These are phyloP conservation scores for Tetramorium alpestre DNA, from an alignment of 1,140 invertebrate genomes.

Conservation along the genomic window DNA sequence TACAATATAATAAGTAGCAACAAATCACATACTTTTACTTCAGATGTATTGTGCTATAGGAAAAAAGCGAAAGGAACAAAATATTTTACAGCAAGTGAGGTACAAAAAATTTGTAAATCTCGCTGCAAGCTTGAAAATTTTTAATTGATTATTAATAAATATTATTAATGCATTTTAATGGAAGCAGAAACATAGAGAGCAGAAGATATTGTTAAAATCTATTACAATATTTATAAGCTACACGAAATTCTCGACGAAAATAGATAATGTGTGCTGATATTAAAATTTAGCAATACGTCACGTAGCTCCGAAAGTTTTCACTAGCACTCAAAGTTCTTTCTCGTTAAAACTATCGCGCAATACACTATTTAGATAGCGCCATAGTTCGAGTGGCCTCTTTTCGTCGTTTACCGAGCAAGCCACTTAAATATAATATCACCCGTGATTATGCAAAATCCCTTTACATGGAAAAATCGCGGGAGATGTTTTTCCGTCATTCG, in stretches of 20 bases:
- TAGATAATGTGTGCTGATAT: slow-evolving; percentile 20
- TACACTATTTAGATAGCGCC: slow-evolving; percentile 46
- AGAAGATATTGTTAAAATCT: neutral
- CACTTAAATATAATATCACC: slow-evolving; percentile 57
- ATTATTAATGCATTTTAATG: neutral
- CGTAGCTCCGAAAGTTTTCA: slow-evolving; percentile 33
- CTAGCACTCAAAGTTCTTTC: slow-evolving; percentile 2
- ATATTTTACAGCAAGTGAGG: neutral
- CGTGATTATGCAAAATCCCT: slow-evolving; percentile 57
- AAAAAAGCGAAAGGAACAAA: neutral
- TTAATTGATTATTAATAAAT: neutral
- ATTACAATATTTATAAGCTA: neutral
- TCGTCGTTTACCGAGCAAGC: slow-evolving; percentile 2
- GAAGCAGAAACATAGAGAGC: neutral
- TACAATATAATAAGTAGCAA: neutral
- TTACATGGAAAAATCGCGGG: slow-evolving; percentile 36
- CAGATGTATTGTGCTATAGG: too few relatives aligned
- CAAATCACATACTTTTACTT: too few relatives aligned
- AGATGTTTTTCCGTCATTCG: slow-evolving; percentile 35
- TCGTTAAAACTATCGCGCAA: slow-evolving; percentile 45
- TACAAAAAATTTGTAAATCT: neutral
- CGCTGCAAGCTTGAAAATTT: neutral
- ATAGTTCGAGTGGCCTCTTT: neutral
- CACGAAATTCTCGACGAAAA: neutral
- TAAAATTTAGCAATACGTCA: slow-evolving; percentile 25